phyloP scores from a whole-genome alignment of 2,113 vertebrate species.

The Aspiorhynchus laticeps region DNA sequence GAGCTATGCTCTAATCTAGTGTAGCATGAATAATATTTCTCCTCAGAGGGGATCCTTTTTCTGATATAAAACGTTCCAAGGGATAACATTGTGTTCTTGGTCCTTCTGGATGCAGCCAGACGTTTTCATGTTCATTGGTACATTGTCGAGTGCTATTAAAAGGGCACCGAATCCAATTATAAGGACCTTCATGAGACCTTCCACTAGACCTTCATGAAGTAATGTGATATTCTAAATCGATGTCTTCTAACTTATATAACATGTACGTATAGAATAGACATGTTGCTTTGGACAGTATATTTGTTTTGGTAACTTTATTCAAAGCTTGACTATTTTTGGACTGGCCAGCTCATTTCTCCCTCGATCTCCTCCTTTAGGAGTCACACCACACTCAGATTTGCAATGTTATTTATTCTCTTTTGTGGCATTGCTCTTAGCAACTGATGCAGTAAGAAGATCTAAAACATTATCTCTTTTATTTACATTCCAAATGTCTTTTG shows the following conservation, averaged over 20 bases:
- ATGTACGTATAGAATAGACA: not conserved
- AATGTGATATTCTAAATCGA: not conserved
- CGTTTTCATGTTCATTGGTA: conserved; percentile 50
- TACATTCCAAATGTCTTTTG: not conserved
- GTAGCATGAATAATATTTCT: not conserved
- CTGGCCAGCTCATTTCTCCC: not conserved
- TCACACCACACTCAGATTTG: not conserved
- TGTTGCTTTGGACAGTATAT: not conserved
- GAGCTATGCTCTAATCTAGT: conserved; percentile 64
- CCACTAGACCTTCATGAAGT: not conserved
- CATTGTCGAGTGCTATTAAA: conserved; percentile 56
- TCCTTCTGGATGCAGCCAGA: conserved; percentile 58
- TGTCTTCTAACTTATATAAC: not conserved
- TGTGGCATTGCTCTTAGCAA: not conserved
- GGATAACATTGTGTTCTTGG: conserved; percentile 65
- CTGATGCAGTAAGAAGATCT: not conserved
- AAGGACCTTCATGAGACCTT: not conserved
- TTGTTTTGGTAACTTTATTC: not conserved
- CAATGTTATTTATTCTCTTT: not conserved
- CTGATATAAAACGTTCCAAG: conserved; percentile 67
- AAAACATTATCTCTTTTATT: not conserved
- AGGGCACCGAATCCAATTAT: conserved; percentile 59
- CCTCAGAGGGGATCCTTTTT: conserved; percentile 14
- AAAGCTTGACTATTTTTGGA: not conserved
- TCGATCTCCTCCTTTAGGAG: not conserved